These are phyloP conservation scores for Littorina saxatilis DNA, from an alignment of 1,140 invertebrate genomes.

Conservation along the genomic window DNA sequence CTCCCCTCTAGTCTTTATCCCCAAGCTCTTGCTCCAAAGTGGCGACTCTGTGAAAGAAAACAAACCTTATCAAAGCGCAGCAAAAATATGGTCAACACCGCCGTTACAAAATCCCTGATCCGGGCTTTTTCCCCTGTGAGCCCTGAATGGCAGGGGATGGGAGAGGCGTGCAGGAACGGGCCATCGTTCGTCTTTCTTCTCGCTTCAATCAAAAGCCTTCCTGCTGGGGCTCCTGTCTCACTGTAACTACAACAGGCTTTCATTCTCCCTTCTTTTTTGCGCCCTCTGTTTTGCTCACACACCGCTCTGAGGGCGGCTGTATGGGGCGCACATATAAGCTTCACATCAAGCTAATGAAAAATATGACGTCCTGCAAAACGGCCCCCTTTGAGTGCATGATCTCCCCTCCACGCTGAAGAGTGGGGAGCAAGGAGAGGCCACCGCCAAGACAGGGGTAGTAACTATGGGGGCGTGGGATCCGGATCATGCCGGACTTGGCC, in stretches of 20 bases:
- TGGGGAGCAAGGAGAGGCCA: not conserved
- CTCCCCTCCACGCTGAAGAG: not conserved
- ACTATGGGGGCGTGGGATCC: not conserved
- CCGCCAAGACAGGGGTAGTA: not conserved
- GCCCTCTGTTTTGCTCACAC: constrained; percentile 13
- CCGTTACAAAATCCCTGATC: constrained; percentile 31
- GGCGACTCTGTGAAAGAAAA: constrained; percentile 31
- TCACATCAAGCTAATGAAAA: constrained; percentile 37
- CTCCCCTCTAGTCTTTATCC: constrained; percentile 21
- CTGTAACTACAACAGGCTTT: constrained; percentile 34
- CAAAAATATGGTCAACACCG: constrained; percentile 35
- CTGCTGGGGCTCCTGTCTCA: not conserved
- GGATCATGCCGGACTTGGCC: constrained; percentile 15
- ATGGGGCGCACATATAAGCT: constrained; percentile 17
- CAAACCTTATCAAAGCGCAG: constrained; percentile 34
- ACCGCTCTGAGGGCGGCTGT: not conserved
- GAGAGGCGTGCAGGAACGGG: constrained; percentile 24
- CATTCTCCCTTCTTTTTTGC: not conserved
- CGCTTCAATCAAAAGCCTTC: constrained; percentile 1
- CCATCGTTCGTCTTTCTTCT: not conserved
- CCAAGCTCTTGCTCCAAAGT: not conserved
- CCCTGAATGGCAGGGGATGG: too few species aligned
- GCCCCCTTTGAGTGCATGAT: not conserved
- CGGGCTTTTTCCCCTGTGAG: not conserved
- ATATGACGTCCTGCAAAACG: constrained; percentile 25